Evolutionary conservation across 2,888 invertebrate species (phyloP).

Genomic region (Ptilodon capucinus): DNA sequence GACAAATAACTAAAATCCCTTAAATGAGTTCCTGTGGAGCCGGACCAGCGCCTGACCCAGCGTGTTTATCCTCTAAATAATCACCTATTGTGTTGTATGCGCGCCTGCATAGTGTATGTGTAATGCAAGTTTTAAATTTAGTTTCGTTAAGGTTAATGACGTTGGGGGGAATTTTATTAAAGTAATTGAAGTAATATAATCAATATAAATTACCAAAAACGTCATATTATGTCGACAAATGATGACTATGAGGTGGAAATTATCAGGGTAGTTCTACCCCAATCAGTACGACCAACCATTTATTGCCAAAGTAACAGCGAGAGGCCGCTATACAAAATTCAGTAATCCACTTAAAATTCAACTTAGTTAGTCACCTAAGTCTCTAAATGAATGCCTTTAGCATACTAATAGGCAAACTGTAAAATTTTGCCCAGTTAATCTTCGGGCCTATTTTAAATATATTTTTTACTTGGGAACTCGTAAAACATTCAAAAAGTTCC

Average conservation of each 20-base stretch:
- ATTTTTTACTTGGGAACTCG: slow-evolving; percentile 3
- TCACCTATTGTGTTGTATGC: no score
- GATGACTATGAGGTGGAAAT: background rate
- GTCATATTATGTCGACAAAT: no score
- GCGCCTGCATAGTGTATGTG: no score
- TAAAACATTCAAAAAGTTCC: slow-evolving; percentile 11
- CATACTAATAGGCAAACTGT: slow-evolving; percentile 27
- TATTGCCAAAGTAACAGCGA: background rate
- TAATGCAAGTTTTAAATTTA: no score
- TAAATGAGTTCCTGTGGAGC: no score
- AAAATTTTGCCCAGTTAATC: slow-evolving; percentile 11
- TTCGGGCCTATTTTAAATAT: slow-evolving; percentile 11
- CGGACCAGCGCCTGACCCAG: no score
- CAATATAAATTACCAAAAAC: no score
- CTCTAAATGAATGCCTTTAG: slow-evolving; percentile 26
- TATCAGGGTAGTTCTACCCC: background rate
- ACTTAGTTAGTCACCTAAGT: slow-evolving; percentile 25
- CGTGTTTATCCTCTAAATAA: no score
- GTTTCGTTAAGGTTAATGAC: no score
- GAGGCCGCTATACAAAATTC: slow-evolving; percentile 17
- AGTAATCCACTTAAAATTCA: slow-evolving; percentile 31
- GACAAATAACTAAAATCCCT: no score
- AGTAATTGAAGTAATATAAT: no score
- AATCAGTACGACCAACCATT: background rate
- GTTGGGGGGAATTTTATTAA: no score